Evolutionary conservation across 2,113 vertebrate genomes (phyloP).

Genomic region (Melanotaenia duboulayi): DNA sequence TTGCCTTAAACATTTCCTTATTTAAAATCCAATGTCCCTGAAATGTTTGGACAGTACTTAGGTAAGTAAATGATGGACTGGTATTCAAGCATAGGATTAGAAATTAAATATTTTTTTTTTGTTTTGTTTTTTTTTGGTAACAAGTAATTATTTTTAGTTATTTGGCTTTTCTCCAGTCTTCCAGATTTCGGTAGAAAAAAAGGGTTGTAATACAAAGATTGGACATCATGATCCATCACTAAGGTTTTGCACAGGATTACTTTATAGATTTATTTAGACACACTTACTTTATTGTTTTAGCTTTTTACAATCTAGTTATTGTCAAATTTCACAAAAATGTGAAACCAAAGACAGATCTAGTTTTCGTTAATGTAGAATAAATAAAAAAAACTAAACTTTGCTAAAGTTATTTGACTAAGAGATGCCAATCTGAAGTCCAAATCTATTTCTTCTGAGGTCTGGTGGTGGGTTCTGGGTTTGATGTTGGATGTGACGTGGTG

Average conservation of each 20-base stretch:
- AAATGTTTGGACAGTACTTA: too few relatives aligned
- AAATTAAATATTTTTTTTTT: neutral
- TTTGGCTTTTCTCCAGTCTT: too few relatives aligned
- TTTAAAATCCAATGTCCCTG: too few relatives aligned
- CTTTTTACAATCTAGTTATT: neutral
- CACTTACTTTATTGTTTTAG: neutral
- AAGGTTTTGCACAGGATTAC: too few relatives aligned
- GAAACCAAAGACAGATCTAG: too few relatives aligned
- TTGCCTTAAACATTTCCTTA: neutral
- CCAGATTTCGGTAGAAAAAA: too few relatives aligned
- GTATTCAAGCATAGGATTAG: neutral
- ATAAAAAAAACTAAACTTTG: too few relatives aligned
- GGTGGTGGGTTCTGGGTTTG: slow-evolving; percentile 48
- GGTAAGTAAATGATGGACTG: neutral
- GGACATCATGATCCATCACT: too few relatives aligned
- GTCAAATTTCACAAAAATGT: too few relatives aligned
- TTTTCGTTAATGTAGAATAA: too few relatives aligned
- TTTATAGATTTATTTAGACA: too few relatives aligned
- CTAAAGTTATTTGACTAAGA: neutral
- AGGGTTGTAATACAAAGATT: too few relatives aligned
- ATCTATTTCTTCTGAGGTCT: slow-evolving; percentile 65
- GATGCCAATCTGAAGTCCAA: neutral
- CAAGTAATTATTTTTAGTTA: neutral
- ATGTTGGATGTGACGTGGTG: slow-evolving; percentile 79
- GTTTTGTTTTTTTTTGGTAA: neutral